phyloP scores from a whole-genome alignment of 2,888 invertebrate genomes.

The Patella caerulea region DNA sequence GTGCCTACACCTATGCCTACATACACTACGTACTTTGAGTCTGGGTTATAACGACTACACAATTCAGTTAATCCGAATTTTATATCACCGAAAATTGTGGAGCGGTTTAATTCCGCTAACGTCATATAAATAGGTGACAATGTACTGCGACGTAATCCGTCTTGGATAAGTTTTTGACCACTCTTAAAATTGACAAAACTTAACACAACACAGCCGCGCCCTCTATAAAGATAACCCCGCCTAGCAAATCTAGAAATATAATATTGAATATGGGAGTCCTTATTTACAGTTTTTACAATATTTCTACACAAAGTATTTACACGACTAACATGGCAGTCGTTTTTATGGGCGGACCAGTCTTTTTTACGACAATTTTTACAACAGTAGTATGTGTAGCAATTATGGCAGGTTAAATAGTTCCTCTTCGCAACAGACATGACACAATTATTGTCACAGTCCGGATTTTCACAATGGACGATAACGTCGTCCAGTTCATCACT shows the following conservation, averaged over 20 bases:
- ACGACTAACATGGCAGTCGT: conserved; percentile 88
- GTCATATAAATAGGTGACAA: conserved; percentile 85
- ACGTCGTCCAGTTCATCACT: conserved; percentile 35
- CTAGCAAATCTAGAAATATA: conserved; percentile 85
- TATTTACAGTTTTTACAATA: conserved; percentile 72
- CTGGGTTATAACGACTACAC: conserved; percentile 92
- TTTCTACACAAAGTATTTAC: conserved; percentile 89
- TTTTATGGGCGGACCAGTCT: conserved; percentile 93
- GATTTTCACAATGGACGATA: conserved; percentile 60
- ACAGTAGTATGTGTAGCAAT: conserved; percentile 95
- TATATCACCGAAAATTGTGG: conserved; percentile 89
- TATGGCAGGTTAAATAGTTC: conserved; percentile 92
- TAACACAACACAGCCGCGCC: conserved; percentile 91
- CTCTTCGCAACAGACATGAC: conserved; percentile 82
- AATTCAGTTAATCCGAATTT: conserved; percentile 87
- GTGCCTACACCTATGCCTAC: conserved; percentile 75
- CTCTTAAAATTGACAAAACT: conserved; percentile 89
- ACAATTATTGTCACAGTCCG: conserved; percentile 62
- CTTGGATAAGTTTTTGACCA: conserved; percentile 84
- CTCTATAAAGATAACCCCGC: conserved; percentile 86
- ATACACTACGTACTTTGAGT: conserved; percentile 85
- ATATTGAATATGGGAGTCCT: conserved; percentile 74
- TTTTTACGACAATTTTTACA: conserved; percentile 89
- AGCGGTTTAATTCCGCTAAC: conserved; percentile 87
- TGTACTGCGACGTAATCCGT: conserved; percentile 83